Evolutionary conservation across 2,888 invertebrate species (phyloP).

Genomic region (Salpingus planirostris): DNA sequence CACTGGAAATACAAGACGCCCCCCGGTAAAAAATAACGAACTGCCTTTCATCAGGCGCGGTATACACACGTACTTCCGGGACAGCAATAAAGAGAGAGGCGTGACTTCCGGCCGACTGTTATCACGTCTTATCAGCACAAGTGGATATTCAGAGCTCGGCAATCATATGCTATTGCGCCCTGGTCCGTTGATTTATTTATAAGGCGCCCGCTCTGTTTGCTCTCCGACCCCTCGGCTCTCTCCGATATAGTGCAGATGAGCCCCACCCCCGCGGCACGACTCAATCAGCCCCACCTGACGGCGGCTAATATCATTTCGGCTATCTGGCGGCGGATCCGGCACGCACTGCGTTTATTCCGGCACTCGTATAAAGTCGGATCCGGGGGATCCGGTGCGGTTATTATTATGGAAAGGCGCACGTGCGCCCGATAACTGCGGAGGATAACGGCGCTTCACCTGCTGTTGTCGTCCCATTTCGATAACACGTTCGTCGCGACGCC

Average conservation of each 20-base stretch:
- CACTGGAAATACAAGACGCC: constrained; percentile 18
- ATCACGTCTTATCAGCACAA: constrained; percentile 34
- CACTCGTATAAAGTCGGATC: constrained; percentile 9
- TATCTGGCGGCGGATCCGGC: constrained; percentile 1
- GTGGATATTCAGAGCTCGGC: constrained; percentile 34
- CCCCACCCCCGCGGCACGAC: background rate
- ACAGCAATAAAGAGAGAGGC: constrained; percentile 32
- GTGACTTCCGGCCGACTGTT: constrained; percentile 31
- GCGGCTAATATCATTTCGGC: too few species aligned
- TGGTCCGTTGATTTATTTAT: constrained; percentile 34
- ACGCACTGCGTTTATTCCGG: constrained; percentile 10
- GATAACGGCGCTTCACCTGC: constrained; percentile 12
- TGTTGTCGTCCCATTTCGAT: constrained; percentile 9
- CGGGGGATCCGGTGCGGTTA: constrained; percentile 15
- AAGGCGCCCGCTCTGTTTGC: constrained; percentile 17
- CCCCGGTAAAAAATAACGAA: constrained; percentile 35
- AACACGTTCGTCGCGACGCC: constrained; percentile 10
- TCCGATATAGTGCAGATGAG: too few species aligned
- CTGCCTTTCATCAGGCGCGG: constrained; percentile 35
- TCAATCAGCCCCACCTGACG: too few species aligned
- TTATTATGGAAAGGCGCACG: constrained; percentile 19
- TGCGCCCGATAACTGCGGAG: constrained; percentile 18
- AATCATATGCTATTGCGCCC: constrained; percentile 36
- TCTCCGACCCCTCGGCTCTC: constrained; percentile 1
- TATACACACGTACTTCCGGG: constrained; percentile 33